Percentiles rank a stretch among this genome's conserved stretches.
These are phyloP conservation scores for Peribatodes rhomboidaria DNA, from an alignment of 2,888 invertebrate genomes.

Conservation along the genomic window DNA sequence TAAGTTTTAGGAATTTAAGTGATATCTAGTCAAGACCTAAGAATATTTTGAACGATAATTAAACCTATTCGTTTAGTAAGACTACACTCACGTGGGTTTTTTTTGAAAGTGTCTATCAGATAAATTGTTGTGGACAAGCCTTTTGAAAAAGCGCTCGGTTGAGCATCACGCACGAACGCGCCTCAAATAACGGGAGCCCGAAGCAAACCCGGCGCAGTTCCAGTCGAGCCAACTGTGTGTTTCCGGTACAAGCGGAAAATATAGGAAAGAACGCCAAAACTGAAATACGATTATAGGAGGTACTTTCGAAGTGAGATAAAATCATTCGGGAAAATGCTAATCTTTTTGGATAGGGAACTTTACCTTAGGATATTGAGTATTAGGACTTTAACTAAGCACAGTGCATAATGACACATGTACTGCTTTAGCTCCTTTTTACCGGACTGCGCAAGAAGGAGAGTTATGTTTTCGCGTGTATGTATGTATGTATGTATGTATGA, in stretches of 20 bases:
- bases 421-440: too few relatives aligned
- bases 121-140: not conserved
- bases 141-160: slow-evolving; percentile 26
- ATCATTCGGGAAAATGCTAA: not conserved
- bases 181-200: slow-evolving; percentile 51
- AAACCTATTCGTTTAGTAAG: too few relatives aligned
- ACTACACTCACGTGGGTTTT: too few relatives aligned
- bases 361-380: too few relatives aligned
- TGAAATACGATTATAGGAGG: slow-evolving; percentile 7
- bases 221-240: slow-evolving; percentile 53
- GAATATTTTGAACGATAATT: too few relatives aligned
- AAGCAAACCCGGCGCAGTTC: slow-evolving; percentile 41
- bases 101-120: not conserved
- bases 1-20: too few relatives aligned
- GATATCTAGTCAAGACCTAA: too few relatives aligned
- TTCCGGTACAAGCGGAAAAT: slow-evolving; percentile 48
- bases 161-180: slow-evolving; percentile 48
- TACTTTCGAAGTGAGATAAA: not conserved
- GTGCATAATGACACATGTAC: too few relatives aligned
- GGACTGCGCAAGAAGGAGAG: too few relatives aligned
- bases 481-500: too few relatives aligned
- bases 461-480: too few relatives aligned
- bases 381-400: too few relatives aligned
- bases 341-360: not conserved
- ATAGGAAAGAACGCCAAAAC: slow-evolving; percentile 14